Conservation (phyloP, 2,888 invertebrate genomes). For the Ligdia adustata region DNA sequence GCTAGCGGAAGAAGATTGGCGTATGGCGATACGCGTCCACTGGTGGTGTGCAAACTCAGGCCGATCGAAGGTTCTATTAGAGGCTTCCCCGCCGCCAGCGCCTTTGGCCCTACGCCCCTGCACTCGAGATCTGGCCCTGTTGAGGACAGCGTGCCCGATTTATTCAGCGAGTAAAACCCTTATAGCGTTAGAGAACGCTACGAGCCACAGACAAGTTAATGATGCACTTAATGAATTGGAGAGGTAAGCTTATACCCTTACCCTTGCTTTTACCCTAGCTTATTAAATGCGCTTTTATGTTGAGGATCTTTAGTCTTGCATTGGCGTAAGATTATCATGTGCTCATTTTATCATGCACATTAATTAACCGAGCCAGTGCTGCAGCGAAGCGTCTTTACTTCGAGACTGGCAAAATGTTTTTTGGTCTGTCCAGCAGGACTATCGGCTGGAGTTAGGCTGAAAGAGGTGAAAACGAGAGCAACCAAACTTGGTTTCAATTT, state of each 20-base stretch:
- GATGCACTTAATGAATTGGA: slow-evolving; percentile 82
- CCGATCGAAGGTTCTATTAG: slow-evolving; percentile 42
- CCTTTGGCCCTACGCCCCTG: slow-evolving; percentile 56
- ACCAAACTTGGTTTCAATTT: too few relatives aligned
- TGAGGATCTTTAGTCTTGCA: too few relatives aligned
- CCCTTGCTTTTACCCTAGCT: too few relatives aligned
- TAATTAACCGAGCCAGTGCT: too few relatives aligned
- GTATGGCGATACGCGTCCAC: slow-evolving; percentile 59
- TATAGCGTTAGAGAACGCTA: slow-evolving; percentile 85
- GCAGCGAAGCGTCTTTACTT: too few relatives aligned
- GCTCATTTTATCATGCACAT: too few relatives aligned
- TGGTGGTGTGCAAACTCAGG: slow-evolving; percentile 66
- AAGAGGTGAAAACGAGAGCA: too few relatives aligned
- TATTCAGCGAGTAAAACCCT: slow-evolving; percentile 81
- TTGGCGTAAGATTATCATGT: too few relatives aligned
- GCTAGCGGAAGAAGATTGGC: slow-evolving; percentile 62
- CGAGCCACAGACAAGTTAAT: slow-evolving; percentile 83
- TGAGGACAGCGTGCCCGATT: slow-evolving; percentile 80
- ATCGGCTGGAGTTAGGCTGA: too few relatives aligned
- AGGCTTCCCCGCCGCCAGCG: slow-evolving; percentile 48
- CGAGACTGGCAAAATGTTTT: too few relatives aligned
- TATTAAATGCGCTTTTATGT: too few relatives aligned
- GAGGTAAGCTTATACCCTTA: slow-evolving; percentile 80
- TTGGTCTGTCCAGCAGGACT: too few relatives aligned
- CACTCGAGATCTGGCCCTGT: slow-evolving; percentile 67